phyloP scores from a whole-genome alignment of 2,113 vertebrate genomes.

The Ptyas mucosa region DNA sequence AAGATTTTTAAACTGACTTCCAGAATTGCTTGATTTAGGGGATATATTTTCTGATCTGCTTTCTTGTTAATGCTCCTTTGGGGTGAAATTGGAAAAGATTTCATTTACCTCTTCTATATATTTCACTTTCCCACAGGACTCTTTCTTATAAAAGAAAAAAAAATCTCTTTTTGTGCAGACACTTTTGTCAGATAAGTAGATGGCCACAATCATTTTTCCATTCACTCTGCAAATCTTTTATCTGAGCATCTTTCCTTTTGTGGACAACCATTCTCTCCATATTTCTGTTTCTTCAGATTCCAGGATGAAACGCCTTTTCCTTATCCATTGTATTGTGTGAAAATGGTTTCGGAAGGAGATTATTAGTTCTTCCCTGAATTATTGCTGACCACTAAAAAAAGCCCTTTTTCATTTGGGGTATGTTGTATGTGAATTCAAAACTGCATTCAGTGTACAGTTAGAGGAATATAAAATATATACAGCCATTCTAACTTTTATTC shows the following conservation, averaged over 20 bases:
- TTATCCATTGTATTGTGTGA: background rate
- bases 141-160: constrained; percentile 27
- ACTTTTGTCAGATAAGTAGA: constrained; percentile 21
- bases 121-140: constrained; percentile 13
- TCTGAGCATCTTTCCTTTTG: constrained; percentile 26
- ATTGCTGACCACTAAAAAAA: background rate
- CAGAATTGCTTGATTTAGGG: background rate
- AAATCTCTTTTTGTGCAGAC: background rate
- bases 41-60: constrained; percentile 34
- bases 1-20: constrained; percentile 5
- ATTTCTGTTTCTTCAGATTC: constrained; percentile 40
- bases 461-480: constrained; percentile 22
- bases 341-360: constrained; percentile 11
- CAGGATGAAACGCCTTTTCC: constrained; percentile 47
- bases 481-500: constrained; percentile 41
- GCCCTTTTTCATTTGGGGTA: background rate
- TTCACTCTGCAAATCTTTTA: constrained; percentile 12
- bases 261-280: constrained; percentile 35
- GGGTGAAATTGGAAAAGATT: constrained; percentile 30
- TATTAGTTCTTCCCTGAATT: background rate
- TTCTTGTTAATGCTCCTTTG: constrained; percentile 33
- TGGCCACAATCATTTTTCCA: constrained; percentile 7
- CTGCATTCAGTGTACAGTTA: constrained; percentile 28
- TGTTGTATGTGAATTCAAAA: constrained; percentile 38
- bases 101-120: constrained; percentile 32